A percentile compares a stretch with the other conserved stretches of the same genome.
phyloP scores from a whole-genome alignment of 1,140 invertebrate genomes.

The Stenopsyche tienmushanensis region DNA sequence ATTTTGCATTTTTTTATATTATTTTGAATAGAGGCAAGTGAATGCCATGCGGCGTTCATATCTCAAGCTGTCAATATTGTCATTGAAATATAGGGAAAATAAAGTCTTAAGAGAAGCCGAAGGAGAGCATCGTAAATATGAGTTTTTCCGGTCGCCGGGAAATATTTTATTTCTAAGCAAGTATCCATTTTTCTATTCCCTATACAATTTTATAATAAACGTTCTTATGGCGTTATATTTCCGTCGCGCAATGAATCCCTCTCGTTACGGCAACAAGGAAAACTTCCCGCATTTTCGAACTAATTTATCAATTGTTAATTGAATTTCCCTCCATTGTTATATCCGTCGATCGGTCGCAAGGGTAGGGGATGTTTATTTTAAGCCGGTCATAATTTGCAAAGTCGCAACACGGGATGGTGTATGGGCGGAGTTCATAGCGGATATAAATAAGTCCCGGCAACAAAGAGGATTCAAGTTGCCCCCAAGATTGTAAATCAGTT shows the following conservation, averaged over 20 bases:
- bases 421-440: not conserved
- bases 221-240: not conserved
- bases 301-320: too few species aligned
- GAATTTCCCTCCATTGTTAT: too few species aligned
- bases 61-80: conserved; percentile 31
- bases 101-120: not conserved
- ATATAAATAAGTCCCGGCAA: conserved; percentile 14
- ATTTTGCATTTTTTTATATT: not conserved
- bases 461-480: conserved; percentile 15
- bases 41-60: conserved; percentile 19
- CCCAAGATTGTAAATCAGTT: conserved; percentile 14
- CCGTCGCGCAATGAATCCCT: not conserved
- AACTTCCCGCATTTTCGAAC: too few species aligned
- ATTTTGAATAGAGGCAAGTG: conserved; percentile 22
- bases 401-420: not conserved
- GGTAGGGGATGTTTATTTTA: not conserved
- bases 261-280: too few species aligned
- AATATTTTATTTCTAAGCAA: conserved; percentile 17
- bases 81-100: conserved; percentile 29
- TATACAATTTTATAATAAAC: conserved; percentile 3
- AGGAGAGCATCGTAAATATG: conserved; percentile 14
- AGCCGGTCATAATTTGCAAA: conserved; percentile 13
- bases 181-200: too few species aligned
- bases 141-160: conserved; percentile 13
- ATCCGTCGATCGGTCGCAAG: not conserved